Percentiles rank a stretch among this genome's conserved stretches.
phyloP scores from a whole-genome alignment of 2,888 invertebrate genomes.

The Venusia cambrica region DNA sequence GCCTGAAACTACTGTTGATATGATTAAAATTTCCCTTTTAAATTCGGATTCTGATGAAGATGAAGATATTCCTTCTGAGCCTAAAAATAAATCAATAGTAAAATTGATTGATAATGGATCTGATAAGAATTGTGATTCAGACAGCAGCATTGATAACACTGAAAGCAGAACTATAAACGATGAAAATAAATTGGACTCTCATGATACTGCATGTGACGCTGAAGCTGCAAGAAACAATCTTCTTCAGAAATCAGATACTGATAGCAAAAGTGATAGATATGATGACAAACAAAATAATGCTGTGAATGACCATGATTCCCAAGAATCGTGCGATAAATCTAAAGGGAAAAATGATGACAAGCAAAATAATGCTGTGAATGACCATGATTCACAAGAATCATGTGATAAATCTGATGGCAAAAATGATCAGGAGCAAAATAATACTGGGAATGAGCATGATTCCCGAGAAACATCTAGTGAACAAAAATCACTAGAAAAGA shows the following conservation, averaged over 20 bases:
- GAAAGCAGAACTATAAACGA: no score
- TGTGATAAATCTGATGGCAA: constrained; percentile 1
- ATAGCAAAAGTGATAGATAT: constrained; percentile 20
- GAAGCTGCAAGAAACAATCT: constrained; percentile 9
- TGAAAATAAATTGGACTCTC: no score
- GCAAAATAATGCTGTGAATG: constrained; percentile 4
- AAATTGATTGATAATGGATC: neutral
- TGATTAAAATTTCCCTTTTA: constrained; percentile 35
- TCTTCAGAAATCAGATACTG: constrained; percentile 31
- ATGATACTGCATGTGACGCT: constrained; percentile 1
- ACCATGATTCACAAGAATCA: constrained; percentile 4
- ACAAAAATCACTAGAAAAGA: constrained; percentile 17
- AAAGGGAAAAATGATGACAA: constrained; percentile 4
- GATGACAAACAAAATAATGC: constrained; percentile 3
- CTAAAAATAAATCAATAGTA: neutral
- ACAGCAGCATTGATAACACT: constrained; percentile 6
- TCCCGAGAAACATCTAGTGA: constrained; percentile 4
- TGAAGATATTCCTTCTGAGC: constrained; percentile 3
- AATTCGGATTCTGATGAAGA: constrained; percentile 39
- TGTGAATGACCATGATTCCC: constrained; percentile 7
- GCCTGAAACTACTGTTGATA: constrained; percentile 13
- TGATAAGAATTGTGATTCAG: constrained; percentile 6
- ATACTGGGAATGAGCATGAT: constrained; percentile 8
- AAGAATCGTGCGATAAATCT: constrained; percentile 5
- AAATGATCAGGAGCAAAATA: neutral